These are phyloP conservation scores for Cardiocondyla obscurior DNA, from an alignment of 1,140 invertebrate species.

Conservation along the genomic window DNA sequence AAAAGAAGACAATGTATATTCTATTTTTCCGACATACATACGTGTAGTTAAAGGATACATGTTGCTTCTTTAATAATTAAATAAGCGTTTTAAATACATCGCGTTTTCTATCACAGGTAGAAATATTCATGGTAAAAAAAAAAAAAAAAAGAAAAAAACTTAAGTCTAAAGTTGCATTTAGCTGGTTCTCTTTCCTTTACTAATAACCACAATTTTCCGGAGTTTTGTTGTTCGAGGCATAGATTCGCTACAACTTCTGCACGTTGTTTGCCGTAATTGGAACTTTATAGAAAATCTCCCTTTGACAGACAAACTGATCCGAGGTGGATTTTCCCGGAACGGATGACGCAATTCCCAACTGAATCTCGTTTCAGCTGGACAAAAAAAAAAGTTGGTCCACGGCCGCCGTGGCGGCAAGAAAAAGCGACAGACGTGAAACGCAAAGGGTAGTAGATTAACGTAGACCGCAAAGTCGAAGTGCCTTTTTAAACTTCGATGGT, in stretches of 20 bases:
- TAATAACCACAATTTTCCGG: slow-evolving; percentile 37
- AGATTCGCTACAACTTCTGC: slow-evolving; percentile 13
- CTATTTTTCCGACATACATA: neutral
- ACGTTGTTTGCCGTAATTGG: slow-evolving; percentile 60
- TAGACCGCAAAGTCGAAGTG: slow-evolving; percentile 7
- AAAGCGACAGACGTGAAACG: slow-evolving; percentile 36
- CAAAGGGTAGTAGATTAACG: slow-evolving; percentile 34
- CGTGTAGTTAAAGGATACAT: too few species aligned
- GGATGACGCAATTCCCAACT: slow-evolving; percentile 58
- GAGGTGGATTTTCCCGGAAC: slow-evolving; percentile 48
- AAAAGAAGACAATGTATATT: too few species aligned
- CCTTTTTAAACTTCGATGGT: slow-evolving; percentile 38
- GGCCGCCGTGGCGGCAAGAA: slow-evolving; percentile 18
- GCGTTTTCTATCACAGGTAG: neutral
- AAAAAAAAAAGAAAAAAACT: too few species aligned
- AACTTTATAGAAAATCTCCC: slow-evolving; percentile 43
- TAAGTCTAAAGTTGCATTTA: neutral
- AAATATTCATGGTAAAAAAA: neutral
- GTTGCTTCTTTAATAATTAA: too few species aligned
- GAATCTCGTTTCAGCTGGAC: slow-evolving; percentile 35
- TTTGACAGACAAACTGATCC: slow-evolving; percentile 60
- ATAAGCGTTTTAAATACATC: neutral
- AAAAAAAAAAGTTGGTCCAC: slow-evolving; percentile 17
- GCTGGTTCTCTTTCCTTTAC: neutral
- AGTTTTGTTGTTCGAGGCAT: slow-evolving; percentile 18